Percentiles rank a stretch among this genome's conserved stretches.
Evolutionary conservation across 2,113 vertebrate species (phyloP).

Genomic region (Hippopotamus amphibius): DNA sequence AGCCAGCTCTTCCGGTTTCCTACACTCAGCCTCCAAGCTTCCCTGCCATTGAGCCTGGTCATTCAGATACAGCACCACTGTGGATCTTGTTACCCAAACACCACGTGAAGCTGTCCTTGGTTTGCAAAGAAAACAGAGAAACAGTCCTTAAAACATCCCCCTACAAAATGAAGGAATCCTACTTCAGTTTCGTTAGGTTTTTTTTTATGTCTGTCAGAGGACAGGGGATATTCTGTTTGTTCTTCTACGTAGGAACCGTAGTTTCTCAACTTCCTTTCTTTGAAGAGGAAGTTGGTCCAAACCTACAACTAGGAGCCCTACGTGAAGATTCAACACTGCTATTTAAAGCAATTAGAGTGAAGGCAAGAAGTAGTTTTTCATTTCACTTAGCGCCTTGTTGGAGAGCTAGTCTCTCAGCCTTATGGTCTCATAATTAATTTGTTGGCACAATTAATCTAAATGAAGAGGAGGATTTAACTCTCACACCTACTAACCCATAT

Average conservation of each 20-base stretch:
- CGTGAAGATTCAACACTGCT: neutral
- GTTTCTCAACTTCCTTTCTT: conserved; percentile 36
- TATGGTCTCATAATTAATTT: neutral
- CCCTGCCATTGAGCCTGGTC: neutral
- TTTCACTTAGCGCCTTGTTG: neutral
- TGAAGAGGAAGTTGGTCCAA: conserved; percentile 17
- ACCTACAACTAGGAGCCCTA: neutral
- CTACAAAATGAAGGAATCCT: neutral
- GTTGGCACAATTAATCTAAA: neutral
- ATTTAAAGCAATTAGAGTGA: conserved; percentile 32
- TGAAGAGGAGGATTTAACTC: neutral
- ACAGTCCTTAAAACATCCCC: neutral
- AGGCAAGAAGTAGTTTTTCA: conserved; percentile 6
- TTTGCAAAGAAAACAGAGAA: neutral
- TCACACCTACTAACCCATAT: neutral
- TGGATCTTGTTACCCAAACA: neutral
- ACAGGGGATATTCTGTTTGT: neutral
- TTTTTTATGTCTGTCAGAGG: neutral
- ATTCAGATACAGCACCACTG: neutral
- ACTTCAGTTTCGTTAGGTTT: neutral
- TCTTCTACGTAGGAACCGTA: neutral
- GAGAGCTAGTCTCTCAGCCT: neutral
- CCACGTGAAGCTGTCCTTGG: neutral
- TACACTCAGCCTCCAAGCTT: neutral
- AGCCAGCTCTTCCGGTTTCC: neutral